These are phyloP conservation scores for Parnassius apollo DNA, from an alignment of 2,888 invertebrate species.

Conservation along the genomic window DNA sequence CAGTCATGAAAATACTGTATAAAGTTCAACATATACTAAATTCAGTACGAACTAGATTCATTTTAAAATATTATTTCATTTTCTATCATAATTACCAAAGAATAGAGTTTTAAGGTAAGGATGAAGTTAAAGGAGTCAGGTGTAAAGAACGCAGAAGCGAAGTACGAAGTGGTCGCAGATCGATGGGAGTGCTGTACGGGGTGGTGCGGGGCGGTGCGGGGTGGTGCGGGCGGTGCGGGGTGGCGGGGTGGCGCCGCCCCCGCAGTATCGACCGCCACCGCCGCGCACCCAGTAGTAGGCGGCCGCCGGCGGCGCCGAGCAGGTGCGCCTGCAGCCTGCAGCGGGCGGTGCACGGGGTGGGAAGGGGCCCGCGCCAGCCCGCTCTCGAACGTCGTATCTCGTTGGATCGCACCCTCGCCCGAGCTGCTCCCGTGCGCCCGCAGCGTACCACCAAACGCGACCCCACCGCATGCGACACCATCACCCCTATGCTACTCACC, in stretches of 20 bases:
- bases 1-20: no score
- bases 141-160: slow-evolving; percentile 4
- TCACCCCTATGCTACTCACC: slow-evolving; percentile 16
- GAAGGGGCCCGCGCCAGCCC: slow-evolving; percentile 36
- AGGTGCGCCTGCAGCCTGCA: slow-evolving; percentile 34
- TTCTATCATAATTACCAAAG: no score
- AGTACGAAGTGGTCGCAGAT: slow-evolving; percentile 8
- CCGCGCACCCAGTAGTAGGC: slow-evolving; percentile 48
- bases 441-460: slow-evolving; percentile 24
- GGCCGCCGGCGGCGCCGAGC: slow-evolving; percentile 38
- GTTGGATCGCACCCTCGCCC: slow-evolving; percentile 27
- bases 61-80: no score
- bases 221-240: slow-evolving; percentile 39
- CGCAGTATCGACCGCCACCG: slow-evolving; percentile 55
- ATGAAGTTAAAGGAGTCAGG: neutral
- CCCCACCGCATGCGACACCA: slow-evolving; percentile 15
- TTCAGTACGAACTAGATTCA: no score
- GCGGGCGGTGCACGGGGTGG: slow-evolving; percentile 42
- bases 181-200: slow-evolving; percentile 49
- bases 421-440: slow-evolving; percentile 20
- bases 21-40: no score
- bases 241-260: slow-evolving; percentile 54
- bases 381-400: slow-evolving; percentile 30
- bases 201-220: slow-evolving; percentile 51
- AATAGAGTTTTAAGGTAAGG: neutral